These are phyloP conservation scores for Periparus ater DNA, from an alignment of 2,797 vertebrate species.

Conservation along the genomic window DNA sequence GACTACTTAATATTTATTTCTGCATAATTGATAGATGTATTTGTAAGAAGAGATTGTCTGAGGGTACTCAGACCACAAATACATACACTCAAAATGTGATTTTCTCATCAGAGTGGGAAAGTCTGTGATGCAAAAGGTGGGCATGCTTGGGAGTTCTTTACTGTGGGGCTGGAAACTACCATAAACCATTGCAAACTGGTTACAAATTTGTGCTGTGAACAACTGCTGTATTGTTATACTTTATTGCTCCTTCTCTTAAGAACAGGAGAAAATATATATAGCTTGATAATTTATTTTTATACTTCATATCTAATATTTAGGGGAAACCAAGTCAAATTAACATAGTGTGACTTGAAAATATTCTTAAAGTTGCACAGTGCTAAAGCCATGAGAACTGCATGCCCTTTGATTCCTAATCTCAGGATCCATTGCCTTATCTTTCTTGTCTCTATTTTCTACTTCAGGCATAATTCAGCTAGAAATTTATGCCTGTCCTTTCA, in stretches of 20 bases:
- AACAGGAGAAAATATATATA: not conserved
- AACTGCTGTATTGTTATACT: not conserved
- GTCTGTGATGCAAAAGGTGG: not conserved
- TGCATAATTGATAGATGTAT: not conserved
- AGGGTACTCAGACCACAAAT: not conserved
- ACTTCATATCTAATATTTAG: not conserved
- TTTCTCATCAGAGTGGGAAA: not conserved
- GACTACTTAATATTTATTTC: not conserved
- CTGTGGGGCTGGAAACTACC: not conserved
- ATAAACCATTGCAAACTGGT: not conserved
- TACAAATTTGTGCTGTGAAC: not conserved
- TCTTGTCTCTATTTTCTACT: not conserved
- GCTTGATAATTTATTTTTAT: not conserved
- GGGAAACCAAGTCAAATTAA: not conserved
- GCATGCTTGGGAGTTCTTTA: not conserved
- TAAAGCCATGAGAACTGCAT: not conserved
- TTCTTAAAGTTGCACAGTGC: not conserved
- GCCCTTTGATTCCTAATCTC: not conserved
- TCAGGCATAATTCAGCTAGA: not conserved
- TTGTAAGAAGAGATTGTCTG: not conserved
- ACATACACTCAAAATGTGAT: not conserved
- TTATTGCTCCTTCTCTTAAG: not conserved
- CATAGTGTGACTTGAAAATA: not conserved
- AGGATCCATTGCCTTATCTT: not conserved
- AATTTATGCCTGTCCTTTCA: slow-evolving; percentile 38